A percentile compares a stretch with the other conserved stretches of the same genome.
phyloP scores from a whole-genome alignment of 1,140 invertebrate species.

The Hylyphantes graminicola region DNA sequence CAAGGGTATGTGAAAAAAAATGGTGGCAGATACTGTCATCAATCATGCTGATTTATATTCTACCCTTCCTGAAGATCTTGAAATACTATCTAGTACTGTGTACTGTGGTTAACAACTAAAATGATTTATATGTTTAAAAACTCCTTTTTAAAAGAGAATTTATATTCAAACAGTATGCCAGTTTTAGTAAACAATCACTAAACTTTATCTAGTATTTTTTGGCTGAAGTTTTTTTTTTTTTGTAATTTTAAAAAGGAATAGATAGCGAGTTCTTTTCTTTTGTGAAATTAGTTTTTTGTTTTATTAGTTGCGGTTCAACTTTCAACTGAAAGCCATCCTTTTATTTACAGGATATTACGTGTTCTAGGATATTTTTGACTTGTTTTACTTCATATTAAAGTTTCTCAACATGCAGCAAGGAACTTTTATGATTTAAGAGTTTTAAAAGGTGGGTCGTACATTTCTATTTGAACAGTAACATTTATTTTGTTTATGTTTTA shows the following conservation, averaged over 20 bases:
- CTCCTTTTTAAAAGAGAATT: too few species aligned
- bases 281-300: constrained; percentile 1
- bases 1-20: neutral
- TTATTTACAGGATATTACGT: constrained; percentile 39
- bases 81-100: neutral
- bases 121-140: neutral
- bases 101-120: neutral
- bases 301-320: neutral
- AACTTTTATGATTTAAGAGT: constrained; percentile 28
- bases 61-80: constrained; percentile 34
- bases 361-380: constrained; percentile 20
- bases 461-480: constrained; percentile 11
- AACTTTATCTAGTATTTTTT: too few species aligned
- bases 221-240: too few species aligned
- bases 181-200: too few species aligned
- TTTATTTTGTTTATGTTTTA: too few species aligned
- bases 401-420: constrained; percentile 38
- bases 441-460: constrained; percentile 33
- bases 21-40: neutral
- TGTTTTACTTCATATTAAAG: constrained; percentile 21
- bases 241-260: too few species aligned
- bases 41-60: neutral
- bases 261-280: too few species aligned
- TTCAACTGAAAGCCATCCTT: constrained; percentile 30
- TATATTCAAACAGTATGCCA: too few species aligned